Evolutionary conservation across 2,113 vertebrate genomes (phyloP).

Genomic region (Cichladusa arquata): DNA sequence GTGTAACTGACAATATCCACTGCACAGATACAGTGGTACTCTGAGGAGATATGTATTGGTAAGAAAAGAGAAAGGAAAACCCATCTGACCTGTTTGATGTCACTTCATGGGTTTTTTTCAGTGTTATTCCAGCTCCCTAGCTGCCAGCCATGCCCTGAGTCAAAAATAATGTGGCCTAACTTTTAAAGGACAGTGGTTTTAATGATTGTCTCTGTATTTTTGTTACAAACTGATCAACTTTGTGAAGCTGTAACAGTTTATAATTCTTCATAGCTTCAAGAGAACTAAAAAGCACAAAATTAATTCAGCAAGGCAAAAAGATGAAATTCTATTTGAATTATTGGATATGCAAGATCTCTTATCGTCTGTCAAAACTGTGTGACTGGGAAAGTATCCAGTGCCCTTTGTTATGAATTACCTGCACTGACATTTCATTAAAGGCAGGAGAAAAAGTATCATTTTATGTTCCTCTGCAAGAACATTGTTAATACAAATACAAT

Average conservation of each 20-base stretch:
- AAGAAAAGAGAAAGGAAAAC: not conserved
- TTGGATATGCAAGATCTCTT: not conserved
- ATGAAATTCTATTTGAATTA: not conserved
- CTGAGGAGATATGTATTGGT: not conserved
- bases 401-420: not conserved
- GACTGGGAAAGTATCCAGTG: not conserved
- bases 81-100: not conserved
- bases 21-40: not conserved
- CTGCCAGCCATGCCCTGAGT: not conserved
- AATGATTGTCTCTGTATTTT: not conserved
- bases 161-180: not conserved
- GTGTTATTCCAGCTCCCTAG: not conserved
- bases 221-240: not conserved
- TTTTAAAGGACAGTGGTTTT: not conserved
- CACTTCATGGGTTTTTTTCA: not conserved
- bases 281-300: slow-evolving; percentile 41
- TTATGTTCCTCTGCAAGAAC: not conserved
- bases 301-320: not conserved
- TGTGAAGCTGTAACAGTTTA: not conserved
- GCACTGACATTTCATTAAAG: not conserved
- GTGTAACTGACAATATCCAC: not conserved
- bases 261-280: not conserved
- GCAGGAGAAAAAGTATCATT: not conserved
- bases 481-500: not conserved
- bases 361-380: not conserved